phyloP scores from a whole-genome alignment of 2,888 invertebrate genomes.

The Drosophila subsilvestris region DNA sequence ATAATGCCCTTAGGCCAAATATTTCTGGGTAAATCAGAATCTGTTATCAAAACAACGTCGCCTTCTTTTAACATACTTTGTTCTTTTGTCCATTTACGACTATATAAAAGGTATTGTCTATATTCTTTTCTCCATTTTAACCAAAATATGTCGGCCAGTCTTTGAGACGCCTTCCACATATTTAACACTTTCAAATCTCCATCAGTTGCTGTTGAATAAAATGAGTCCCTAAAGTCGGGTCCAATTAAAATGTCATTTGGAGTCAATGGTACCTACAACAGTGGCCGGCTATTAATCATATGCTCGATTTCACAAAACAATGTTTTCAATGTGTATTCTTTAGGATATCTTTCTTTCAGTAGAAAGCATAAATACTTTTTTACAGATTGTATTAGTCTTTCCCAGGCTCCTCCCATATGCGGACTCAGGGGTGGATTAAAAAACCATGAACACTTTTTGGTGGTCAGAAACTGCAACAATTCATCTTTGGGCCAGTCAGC shows the following conservation, averaged over 20 bases:
- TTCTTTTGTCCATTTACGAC: conserved; percentile 15
- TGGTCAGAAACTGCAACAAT: too few species aligned
- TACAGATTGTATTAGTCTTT: too few species aligned
- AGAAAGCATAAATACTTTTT: too few species aligned
- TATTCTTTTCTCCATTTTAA: conserved; percentile 11
- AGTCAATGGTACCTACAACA: conserved; percentile 6
- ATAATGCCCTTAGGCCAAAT: too few species aligned
- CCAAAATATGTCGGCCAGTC: conserved; percentile 17
- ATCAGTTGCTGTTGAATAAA: conserved; percentile 6
- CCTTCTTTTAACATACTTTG: conserved; percentile 2
- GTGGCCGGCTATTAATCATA: too few species aligned
- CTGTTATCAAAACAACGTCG: conserved; percentile 1
- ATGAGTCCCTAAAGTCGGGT: conserved; percentile 12
- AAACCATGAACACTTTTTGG: too few species aligned
- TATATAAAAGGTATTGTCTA: conserved; percentile 17
- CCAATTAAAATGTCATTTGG: conserved; percentile 18
- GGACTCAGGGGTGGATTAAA: too few species aligned
- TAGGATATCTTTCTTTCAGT: too few species aligned
- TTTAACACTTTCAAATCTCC: not conserved
- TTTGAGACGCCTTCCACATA: conserved; percentile 17
- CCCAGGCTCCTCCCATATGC: too few species aligned
- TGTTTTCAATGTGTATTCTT: too few species aligned
- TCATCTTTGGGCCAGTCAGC: too few species aligned
- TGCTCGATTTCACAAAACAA: too few species aligned
- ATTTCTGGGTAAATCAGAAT: conserved; percentile 4